Percentiles rank a stretch among this genome's conserved stretches.
These are phyloP conservation scores for Schizaphis graminum DNA, from an alignment of 2,888 invertebrate genomes.

Conservation along the genomic window DNA sequence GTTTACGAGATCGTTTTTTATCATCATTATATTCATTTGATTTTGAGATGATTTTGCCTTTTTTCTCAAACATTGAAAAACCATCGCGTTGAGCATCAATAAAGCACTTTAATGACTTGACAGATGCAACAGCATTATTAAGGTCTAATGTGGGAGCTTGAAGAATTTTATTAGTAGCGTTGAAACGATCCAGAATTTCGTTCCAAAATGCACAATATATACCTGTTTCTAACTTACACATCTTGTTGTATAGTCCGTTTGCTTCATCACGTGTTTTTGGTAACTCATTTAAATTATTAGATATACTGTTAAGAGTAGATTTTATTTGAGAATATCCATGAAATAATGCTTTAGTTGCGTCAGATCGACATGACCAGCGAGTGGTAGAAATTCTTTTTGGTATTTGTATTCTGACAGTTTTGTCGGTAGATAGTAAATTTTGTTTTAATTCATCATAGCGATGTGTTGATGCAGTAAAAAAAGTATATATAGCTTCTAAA, in stretches of 20 bases:
- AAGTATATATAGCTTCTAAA: too few species aligned
- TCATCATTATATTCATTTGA: slow-evolving; percentile 35
- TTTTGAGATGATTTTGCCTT: slow-evolving; percentile 32
- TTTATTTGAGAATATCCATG: too few species aligned
- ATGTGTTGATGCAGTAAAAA: too few species aligned
- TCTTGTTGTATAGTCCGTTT: slow-evolving; percentile 26
- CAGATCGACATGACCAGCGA: too few species aligned
- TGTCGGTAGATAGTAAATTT: too few species aligned
- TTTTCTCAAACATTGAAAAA: slow-evolving; percentile 34
- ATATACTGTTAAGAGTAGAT: slow-evolving; percentile 22
- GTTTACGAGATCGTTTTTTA: slow-evolving; percentile 29
- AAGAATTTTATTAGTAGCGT: slow-evolving; percentile 37
- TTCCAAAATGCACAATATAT: slow-evolving; percentile 43
- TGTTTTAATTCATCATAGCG: too few species aligned
- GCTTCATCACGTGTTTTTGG: slow-evolving; percentile 34
- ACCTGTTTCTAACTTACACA: slow-evolving; percentile 40
- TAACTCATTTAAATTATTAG: slow-evolving; percentile 38
- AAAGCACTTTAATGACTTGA: slow-evolving; percentile 44
- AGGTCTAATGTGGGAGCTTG: slow-evolving; percentile 45
- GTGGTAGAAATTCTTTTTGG: too few species aligned
- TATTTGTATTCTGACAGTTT: too few species aligned
- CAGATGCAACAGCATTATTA: slow-evolving; percentile 43
- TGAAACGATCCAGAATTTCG: slow-evolving; percentile 14
- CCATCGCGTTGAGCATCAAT: slow-evolving; percentile 39
- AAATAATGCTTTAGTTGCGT: too few species aligned